Evolutionary conservation across 2,113 vertebrate genomes (phyloP).

Genomic region (Aplodontia rufa): DNA sequence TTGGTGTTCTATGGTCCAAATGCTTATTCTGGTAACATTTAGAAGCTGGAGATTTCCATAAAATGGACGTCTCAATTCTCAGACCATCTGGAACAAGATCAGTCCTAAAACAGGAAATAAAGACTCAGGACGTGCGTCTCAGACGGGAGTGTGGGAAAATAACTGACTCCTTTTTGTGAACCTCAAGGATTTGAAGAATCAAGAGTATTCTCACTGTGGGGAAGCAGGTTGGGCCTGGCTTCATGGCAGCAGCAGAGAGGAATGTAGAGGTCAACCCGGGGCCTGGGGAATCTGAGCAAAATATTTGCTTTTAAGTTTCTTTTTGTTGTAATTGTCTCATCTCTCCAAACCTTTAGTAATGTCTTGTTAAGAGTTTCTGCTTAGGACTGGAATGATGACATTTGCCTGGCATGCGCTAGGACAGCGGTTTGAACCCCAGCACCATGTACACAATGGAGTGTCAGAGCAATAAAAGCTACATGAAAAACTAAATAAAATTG

Average conservation of each 20-base stretch:
- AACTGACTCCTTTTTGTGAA: background rate
- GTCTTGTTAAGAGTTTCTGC: background rate
- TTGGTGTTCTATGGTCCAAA: background rate
- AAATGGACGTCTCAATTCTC: background rate
- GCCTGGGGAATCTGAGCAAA: conserved; percentile 13
- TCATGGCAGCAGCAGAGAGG: background rate
- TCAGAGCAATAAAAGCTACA: no score
- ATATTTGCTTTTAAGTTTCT: conserved; percentile 26
- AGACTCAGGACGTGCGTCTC: background rate
- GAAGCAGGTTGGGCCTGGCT: background rate
- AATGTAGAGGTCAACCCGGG: background rate
- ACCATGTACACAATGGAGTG: no score
- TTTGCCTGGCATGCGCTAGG: no score
- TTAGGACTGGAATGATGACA: background rate
- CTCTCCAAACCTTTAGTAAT: background rate
- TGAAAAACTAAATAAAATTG: no score
- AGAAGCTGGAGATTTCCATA: background rate
- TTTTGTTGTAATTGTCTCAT: conserved; percentile 40
- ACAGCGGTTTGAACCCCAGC: no score
- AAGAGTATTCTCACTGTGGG: background rate
- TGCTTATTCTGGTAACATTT: background rate
- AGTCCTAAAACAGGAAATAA: conserved; percentile 40
- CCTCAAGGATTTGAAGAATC: background rate
- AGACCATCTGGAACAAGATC: background rate
- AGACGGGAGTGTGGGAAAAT: background rate